Evolutionary conservation across 2,797 vertebrate species (phyloP), one percentile per base, ranked within the genome.

Genomic region (Poeciliopsis gracilis): DNA sequence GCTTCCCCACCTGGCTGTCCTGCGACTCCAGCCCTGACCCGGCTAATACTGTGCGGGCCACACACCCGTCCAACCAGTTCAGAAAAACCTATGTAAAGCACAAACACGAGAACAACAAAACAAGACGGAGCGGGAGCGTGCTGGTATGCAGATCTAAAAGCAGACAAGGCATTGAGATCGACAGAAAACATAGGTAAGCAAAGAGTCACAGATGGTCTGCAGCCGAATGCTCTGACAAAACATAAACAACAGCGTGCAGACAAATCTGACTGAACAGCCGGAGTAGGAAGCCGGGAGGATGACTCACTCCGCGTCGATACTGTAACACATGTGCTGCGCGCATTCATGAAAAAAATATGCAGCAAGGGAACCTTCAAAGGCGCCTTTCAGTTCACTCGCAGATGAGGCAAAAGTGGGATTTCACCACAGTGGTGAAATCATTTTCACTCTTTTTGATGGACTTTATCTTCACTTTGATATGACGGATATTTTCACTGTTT

Each of bases 251-350:
- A 82, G 69, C 77, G 57, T 10, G 41, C 53, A 75, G 80, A 75
- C n/a, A 46, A 55, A 76, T 86, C 79, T 82, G 82, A 88, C 73
- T 11, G 28, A 28, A 43, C 71, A 76, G 47, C n/a, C 77, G 73
- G 67, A 75, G 11, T 11, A 20, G 82, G 66, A 84, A 76, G 74
- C 53, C 45, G 67, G 55, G 59, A 82, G 84, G 88, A 82, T 87
- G 84, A 87, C 20, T 91, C 87, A 89, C 61, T 57, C 45, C 72
- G 73, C 77, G 59, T 72, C 83, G 83, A 88, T 85, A 79, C 78
- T 84, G 23, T 36, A 63, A 76, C 59, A 43, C 72, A 79, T 38
- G 67, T 41, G 16, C 46, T 69, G 36, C 57, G 38, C 79, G 74
- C 82, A 51, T 77, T 86, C 71, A 83, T 81, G 77, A 87, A 82